Percentiles rank a stretch among this genome's conserved stretches.
These are phyloP conservation scores for Agrochola circellaris DNA, from an alignment of 2,888 invertebrate species.

Conservation along the genomic window DNA sequence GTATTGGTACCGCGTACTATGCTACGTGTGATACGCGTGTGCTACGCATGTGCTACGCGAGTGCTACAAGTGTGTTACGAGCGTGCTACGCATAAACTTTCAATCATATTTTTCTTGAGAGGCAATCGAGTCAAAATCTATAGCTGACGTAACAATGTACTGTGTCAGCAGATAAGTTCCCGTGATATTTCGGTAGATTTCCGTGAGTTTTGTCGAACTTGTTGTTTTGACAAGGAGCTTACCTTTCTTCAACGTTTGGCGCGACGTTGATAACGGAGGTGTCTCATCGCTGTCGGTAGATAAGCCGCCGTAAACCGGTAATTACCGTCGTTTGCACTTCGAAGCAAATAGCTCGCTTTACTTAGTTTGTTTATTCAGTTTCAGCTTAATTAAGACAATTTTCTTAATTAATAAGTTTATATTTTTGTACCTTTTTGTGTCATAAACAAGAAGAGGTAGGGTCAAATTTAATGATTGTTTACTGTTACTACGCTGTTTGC, in stretches of 20 bases:
- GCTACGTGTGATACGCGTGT: background rate
- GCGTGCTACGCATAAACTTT: background rate
- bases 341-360: constrained; percentile 33
- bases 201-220: constrained; percentile 10
- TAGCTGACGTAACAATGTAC: background rate
- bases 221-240: constrained; percentile 32
- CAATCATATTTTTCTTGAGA: background rate
- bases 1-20: background rate
- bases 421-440: background rate
- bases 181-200: background rate
- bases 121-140: background rate
- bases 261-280: constrained; percentile 21
- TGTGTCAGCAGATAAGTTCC: constrained; percentile 1
- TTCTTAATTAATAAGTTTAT: background rate
- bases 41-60: background rate
- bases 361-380: constrained; percentile 31
- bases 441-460: no score
- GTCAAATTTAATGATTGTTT: background rate
- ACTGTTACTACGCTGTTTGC: background rate
- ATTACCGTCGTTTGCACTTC: constrained; percentile 57
- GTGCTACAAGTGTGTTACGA: background rate
- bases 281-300: constrained; percentile 40
- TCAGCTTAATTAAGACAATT: constrained; percentile 30
- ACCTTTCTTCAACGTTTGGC: constrained; percentile 35
- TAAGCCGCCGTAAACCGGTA: constrained; percentile 52